Percentiles rank a stretch among this genome's conserved stretches.
Evolutionary conservation across 23 tunicate genomes (phyloP).

Genomic region (Styela clava): DNA sequence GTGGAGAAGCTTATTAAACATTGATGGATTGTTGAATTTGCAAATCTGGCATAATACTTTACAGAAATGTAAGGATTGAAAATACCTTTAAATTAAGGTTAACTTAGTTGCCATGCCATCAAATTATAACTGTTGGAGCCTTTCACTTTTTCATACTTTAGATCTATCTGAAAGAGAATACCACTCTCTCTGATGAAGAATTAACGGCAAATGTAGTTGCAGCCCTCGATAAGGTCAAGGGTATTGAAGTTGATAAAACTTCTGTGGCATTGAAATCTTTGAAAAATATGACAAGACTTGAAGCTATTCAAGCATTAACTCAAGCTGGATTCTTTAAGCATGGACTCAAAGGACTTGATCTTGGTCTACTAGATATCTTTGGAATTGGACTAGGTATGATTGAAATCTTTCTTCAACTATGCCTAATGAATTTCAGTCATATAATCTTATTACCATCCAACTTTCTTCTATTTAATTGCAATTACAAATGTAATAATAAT

Average conservation of each 20-base stretch:
- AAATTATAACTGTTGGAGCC: too few relatives aligned
- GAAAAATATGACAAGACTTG: slow-evolving; percentile 28
- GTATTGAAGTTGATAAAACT: slow-evolving; percentile 31
- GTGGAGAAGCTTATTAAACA: too few relatives aligned
- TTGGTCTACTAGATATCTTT: slow-evolving; percentile 23
- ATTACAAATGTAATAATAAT: too few relatives aligned
- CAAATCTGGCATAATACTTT: too few relatives aligned
- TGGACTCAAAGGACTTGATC: slow-evolving; percentile 30
- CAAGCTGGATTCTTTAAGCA: slow-evolving; percentile 57
- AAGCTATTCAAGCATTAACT: slow-evolving; percentile 34
- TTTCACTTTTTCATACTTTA: neutral
- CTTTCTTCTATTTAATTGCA: too few relatives aligned
- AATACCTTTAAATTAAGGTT: too few relatives aligned
- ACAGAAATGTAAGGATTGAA: too few relatives aligned
- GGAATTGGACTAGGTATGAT: slow-evolving; percentile 32
- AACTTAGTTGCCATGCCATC: too few relatives aligned
- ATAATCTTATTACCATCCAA: too few relatives aligned
- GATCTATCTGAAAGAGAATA: slow-evolving; percentile 39
- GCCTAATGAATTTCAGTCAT: too few relatives aligned
- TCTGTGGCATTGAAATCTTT: slow-evolving; percentile 17
- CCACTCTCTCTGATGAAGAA: slow-evolving; percentile 18
- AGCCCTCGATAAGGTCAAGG: slow-evolving; percentile 16
- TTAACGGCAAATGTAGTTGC: slow-evolving; percentile 5
- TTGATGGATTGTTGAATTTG: too few relatives aligned
- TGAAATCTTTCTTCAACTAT: too few relatives aligned